Base-by-base conservation (phyloP, 92 coral and sea anemone genomes). In the Phenganax marumi region DNA sequence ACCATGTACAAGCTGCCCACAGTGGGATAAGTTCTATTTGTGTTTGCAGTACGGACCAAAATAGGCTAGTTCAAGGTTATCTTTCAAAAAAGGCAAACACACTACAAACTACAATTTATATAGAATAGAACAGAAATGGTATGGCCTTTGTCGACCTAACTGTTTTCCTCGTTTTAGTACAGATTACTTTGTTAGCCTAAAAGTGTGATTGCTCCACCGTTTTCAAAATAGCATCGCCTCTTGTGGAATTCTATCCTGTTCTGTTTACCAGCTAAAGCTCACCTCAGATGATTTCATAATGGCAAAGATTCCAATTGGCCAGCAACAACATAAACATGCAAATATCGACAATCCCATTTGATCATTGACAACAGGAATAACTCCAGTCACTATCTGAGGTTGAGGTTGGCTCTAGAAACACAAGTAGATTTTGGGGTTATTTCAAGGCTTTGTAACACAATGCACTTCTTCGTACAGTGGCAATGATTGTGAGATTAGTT, bases 291-390 rank as follows among this genome's bases (percentile, higher is more conserved):
- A 93, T 81, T 87, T 93, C 56, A 89, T 78, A 56, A 93, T 87
- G 10, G 97, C 94, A 16, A 91, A 73, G 52, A 93, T 81, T 70
- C 97, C 97, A 47, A 93, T 54, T 14, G 91, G 92, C 90, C 93
- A 89, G 66, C 90, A 93, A 66, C 97, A 93, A 58, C 96, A 93
- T 0, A 93, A 83, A 46, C 97, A 93, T 16, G 97, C 92, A 86
- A 92, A 92, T 91, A 93, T 91, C 7, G 97, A 85, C 22, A 93
- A 78, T 3, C 78, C 89, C 64, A 85, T 87, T 60, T 89, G 86
- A 73, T 93, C 97, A 17, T 72, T 72, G 24, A 72, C 23, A 2
- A 21, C 39, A 72, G 77, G 77, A 46, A 72, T 72, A 14, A 72
- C 56, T 7, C 57, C 16, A 51, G 77, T 50, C 50, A 72, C 77